A percentile compares a stretch with the other conserved stretches of the same genome.
phyloP scores from a whole-genome alignment of 1,140 invertebrate species.

The Leptinotarsa texana region DNA sequence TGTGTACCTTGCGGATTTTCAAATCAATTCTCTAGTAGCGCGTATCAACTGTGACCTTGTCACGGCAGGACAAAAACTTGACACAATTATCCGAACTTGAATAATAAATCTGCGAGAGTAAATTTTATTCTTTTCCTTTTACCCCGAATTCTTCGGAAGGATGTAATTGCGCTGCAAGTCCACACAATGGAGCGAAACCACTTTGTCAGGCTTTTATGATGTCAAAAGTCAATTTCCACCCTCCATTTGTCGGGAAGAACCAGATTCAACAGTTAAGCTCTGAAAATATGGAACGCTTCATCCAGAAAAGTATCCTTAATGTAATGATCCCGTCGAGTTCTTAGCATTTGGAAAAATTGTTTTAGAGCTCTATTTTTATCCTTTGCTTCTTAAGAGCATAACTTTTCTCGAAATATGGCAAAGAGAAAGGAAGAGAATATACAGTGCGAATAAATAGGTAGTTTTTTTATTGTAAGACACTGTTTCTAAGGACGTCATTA shows the following conservation, averaged over 20 bases:
- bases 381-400: neutral
- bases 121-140: conserved; percentile 4
- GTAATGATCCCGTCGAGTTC: conserved; percentile 2
- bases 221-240: conserved; percentile 45
- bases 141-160: neutral
- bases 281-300: conserved; percentile 17
- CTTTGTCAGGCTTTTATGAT: conserved; percentile 36
- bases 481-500: too few relatives aligned
- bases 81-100: conserved; percentile 26
- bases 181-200: conserved; percentile 29
- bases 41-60: conserved; percentile 9
- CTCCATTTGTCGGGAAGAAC: conserved; percentile 39
- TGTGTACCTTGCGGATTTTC: conserved; percentile 1
- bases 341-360: conserved; percentile 9
- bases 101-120: conserved; percentile 29
- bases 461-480: too few relatives aligned
- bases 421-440: too few relatives aligned
- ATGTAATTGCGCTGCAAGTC: conserved; percentile 15
- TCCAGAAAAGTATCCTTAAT: conserved; percentile 21
- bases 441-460: too few relatives aligned
- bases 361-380: conserved; percentile 11
- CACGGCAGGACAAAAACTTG: neutral
- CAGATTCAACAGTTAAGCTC: conserved; percentile 20
- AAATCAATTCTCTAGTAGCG: conserved; percentile 5
- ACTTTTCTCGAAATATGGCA: too few relatives aligned